Base-by-base conservation (phyloP, 30 jellyfish, hydroid and myxozoan genomes). In the Chrysaora quinquecirrha region DNA sequence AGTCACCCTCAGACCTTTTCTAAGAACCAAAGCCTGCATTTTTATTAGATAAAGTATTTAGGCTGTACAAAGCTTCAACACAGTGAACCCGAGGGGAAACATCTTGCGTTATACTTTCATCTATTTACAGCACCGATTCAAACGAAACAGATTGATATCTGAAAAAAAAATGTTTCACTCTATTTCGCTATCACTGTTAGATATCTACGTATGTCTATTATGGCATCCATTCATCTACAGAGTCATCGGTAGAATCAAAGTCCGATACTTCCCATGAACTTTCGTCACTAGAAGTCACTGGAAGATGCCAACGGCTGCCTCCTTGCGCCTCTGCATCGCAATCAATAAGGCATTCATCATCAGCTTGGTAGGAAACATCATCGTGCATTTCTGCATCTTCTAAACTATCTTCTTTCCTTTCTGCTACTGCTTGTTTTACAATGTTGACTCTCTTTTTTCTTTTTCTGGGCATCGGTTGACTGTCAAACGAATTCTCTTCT, bases 261-360 rank as follows among this genome's bases (percentile, higher is more conserved):
- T 43, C 58, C 58, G 58, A 43, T 43, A 43, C 58, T 43, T 43
- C 58, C 58, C 58, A 43, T 43, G 58, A 43, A 43, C 58, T 43
- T 43, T 43, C 58, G 58, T 43, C 58, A 43, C 58, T 43, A 43
- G 16, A 43, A 43, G 58, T 43, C 58, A 43, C 58, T 43, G 58
- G 58, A 43, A 43, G 58, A 43, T 43, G 58, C 58, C 58, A 43
- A 43, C 58, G 16, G 58, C 58, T 43, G 58, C 58, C 58, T 43
- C 58, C 58, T 43, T 43, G 58, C 58, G 58, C 58, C 58, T 43
- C 58, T 43, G 58, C 58, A 43, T 43, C 58, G 58, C 12, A 43
- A 43, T 43, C 58, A 43, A 43, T 43, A 43, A 43, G 58, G 58
- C 58, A 43, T 43, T 43, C 58, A 43, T 43, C 58, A 43, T 43